Evolutionary conservation across 1,140 invertebrate genomes (phyloP), one percentile per base, ranked within the genome.

Genomic region (Zaprionus lachaisei): DNA sequence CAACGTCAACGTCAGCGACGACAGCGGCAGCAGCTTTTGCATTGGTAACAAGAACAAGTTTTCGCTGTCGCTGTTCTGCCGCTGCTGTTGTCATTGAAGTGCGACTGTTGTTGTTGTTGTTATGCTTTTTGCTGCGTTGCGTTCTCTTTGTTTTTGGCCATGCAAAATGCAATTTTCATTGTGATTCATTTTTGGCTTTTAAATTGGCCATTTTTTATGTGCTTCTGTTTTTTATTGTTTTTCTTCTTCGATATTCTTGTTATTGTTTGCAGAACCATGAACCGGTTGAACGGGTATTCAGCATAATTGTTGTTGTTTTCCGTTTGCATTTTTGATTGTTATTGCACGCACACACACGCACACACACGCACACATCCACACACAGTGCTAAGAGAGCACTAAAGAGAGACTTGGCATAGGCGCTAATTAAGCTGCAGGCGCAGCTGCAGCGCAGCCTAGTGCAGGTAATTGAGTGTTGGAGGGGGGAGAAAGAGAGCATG

Each of bases 81-180:
- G 31, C 31, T 68, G 26, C 37, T 28, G 15, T 34, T 56, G 47
- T 70, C 49, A 63, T 70, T 70, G 58, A 60, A 60, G 31, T 54
- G 38, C n/a, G 6, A n/a, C 5, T 31, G 20, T 69, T 72, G 31
- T 15, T 56, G 34, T 63, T 56, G 38, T 57, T 72, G 54, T 31
- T 56, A 20, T 47, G 44, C 15, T 66, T 61, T 61, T 57, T 38
- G 70, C 63, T 20, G 56, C 28, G 28, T 72, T 72, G 61, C 62
- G 41, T 37, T 56, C 14, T 57, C 26, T 54, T 49, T n/a, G 24
- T 60, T 72, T 71, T 75, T 60, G 31, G 41, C 26, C 51, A 62
- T 63, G 72, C 64, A 65, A 73, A 57, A 67, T 76, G 68, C 74
- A 77, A 67, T 77, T 77, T 67, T 66, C 51, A 72, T 76, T 72